Evolutionary conservation across 2,113 vertebrate species (phyloP).

Genomic region (Gallinago paraguaiae): DNA sequence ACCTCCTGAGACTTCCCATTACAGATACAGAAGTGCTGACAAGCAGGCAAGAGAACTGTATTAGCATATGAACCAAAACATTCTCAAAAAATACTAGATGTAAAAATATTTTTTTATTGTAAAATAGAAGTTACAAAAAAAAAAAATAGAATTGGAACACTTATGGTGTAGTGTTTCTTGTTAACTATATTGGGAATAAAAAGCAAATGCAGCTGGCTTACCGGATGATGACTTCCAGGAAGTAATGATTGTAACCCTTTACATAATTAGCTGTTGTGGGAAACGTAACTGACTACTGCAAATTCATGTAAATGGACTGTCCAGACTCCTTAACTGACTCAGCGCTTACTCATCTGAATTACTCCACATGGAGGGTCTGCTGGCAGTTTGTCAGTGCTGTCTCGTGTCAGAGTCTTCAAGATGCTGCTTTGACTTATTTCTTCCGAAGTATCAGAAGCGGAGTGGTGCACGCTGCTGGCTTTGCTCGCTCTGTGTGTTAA

Average conservation of each 20-base stretch:
- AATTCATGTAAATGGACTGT: conserved; percentile 20
- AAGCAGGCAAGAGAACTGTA: not conserved
- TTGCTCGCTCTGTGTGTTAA: not conserved
- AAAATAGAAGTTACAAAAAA: not conserved
- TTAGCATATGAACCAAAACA: not conserved
- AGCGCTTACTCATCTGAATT: conserved; percentile 38
- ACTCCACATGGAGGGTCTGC: not conserved
- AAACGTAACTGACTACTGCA: not conserved
- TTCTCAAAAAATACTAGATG: not conserved
- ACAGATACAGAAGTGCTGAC: not conserved
- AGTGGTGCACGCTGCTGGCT: not conserved
- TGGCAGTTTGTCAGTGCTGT: not conserved
- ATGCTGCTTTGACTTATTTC: not conserved
- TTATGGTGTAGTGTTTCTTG: not conserved
- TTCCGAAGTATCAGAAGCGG: not conserved
- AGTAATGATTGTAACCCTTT: conserved; percentile 44
- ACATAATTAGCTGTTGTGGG: conserved; percentile 41
- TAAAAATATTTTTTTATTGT: not conserved
- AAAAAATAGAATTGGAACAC: conserved; percentile 1
- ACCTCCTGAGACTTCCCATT: not conserved
- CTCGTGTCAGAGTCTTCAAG: not conserved
- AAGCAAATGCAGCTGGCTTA: conserved; percentile 32
- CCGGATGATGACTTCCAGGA: conserved; percentile 47
- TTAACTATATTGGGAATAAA: conserved; percentile 9
- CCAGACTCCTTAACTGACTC: conserved; percentile 20